phyloP scores from a whole-genome alignment of 2,797 vertebrate species.

The Silurus aristotelis region DNA sequence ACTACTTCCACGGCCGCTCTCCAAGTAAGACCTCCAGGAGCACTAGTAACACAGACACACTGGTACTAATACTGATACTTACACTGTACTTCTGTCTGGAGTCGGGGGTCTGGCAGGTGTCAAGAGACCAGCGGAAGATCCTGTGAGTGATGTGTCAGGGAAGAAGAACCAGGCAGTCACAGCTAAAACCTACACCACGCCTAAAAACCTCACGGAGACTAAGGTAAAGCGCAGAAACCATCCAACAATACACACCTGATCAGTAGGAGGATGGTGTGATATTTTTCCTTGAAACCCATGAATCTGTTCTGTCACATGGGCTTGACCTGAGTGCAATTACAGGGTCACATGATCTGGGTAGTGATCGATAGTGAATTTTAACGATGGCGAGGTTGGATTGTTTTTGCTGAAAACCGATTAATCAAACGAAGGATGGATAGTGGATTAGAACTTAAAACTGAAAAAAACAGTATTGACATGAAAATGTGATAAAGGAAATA shows the following conservation, averaged over 20 bases:
- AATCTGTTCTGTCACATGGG: too few species aligned
- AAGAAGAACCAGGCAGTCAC: constrained; percentile 67
- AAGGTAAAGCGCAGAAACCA: background rate
- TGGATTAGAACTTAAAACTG: too few species aligned
- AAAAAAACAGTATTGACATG: too few species aligned
- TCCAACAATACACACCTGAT: too few species aligned
- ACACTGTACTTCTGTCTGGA: constrained; percentile 56
- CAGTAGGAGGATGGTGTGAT: too few species aligned
- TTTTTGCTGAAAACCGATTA: too few species aligned
- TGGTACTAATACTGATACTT: background rate
- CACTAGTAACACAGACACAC: background rate
- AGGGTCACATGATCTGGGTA: too few species aligned
- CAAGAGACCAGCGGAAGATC: constrained; percentile 80
- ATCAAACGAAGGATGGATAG: too few species aligned
- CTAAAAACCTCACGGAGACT: constrained; percentile 65
- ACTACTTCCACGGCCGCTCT: constrained; percentile 93
- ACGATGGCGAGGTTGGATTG: too few species aligned
- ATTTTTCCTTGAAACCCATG: background rate
- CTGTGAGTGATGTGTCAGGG: constrained; percentile 71
- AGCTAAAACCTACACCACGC: constrained; percentile 62
- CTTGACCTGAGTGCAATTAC: too few species aligned
- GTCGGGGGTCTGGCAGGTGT: constrained; percentile 88
- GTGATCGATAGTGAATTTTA: too few species aligned
- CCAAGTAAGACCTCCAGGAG: constrained; percentile 83
- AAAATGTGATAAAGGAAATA: too few species aligned